Conservation (phyloP, 2,113 vertebrate genomes). For the Cygnus buccinator region DNA sequence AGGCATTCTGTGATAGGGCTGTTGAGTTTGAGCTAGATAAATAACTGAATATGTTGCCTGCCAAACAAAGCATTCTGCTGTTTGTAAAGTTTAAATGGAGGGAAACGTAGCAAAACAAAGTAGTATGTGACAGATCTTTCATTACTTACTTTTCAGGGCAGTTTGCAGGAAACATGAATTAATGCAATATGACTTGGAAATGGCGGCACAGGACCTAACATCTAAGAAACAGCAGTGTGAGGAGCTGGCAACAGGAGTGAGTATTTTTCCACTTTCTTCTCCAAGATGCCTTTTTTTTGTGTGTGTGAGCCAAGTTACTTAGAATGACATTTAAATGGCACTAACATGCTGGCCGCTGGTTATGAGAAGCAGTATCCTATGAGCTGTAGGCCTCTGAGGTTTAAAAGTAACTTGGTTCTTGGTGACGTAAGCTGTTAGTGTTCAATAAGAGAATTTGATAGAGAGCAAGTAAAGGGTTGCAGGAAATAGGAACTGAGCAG, state of each 20-base stretch:
- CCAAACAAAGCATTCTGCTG: neutral
- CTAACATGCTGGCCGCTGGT: neutral
- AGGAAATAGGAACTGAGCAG: neutral
- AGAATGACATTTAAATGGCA: constrained; percentile 45
- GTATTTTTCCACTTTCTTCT: constrained; percentile 48
- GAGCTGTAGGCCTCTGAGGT: neutral
- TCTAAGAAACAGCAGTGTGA: constrained; percentile 94
- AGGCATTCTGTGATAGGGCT: neutral
- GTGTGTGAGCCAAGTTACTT: constrained; percentile 17
- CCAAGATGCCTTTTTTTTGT: constrained; percentile 3
- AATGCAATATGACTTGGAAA: constrained; percentile 92
- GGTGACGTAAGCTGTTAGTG: neutral
- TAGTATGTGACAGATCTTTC: neutral
- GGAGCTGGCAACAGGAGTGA: constrained; percentile 92
- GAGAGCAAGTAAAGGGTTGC: neutral
- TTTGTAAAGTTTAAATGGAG: constrained; percentile 23
- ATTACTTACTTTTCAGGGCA: constrained; percentile 78
- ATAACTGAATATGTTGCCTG: neutral
- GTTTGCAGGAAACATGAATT: constrained; percentile 96
- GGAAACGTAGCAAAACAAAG: neutral
- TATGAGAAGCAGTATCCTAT: neutral
- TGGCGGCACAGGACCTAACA: constrained; percentile 85
- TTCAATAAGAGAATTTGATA: too few relatives aligned
- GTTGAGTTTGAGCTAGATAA: neutral
- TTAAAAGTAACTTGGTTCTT: constrained; percentile 26